Conservation (phyloP, 2,888 invertebrate species). For the Julus scanicus region DNA sequence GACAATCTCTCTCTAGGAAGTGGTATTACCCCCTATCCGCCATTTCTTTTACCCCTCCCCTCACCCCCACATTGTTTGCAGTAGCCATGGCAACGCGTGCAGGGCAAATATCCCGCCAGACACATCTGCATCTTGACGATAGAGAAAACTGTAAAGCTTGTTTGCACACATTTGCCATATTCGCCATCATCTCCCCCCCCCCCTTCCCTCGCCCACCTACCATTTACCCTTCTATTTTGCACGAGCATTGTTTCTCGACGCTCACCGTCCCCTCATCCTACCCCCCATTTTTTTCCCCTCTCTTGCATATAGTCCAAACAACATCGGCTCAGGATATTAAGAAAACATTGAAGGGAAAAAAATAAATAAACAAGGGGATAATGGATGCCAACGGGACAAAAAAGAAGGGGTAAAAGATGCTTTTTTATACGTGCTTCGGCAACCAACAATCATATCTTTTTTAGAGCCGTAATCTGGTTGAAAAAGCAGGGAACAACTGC, state of each 20-base stretch:
- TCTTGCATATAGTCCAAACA: not conserved
- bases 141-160: constrained; percentile 42
- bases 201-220: not conserved
- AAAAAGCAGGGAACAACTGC: not conserved
- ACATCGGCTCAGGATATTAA: constrained; percentile 33
- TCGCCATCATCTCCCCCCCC: not conserved
- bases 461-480: not conserved
- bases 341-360: constrained; percentile 33
- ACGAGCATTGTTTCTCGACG: constrained; percentile 26
- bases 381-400: constrained; percentile 27
- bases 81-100: constrained; percentile 22
- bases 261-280: not conserved
- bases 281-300: not conserved
- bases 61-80: constrained; percentile 35
- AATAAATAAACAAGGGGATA: constrained; percentile 33
- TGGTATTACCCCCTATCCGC: constrained; percentile 15
- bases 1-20: constrained; percentile 35
- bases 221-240: constrained; percentile 22
- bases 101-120: constrained; percentile 36
- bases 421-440: constrained; percentile 2
- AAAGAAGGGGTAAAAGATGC: constrained; percentile 33
- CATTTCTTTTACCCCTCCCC: constrained; percentile 22
- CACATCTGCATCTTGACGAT: constrained; percentile 42
- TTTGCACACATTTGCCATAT: constrained; percentile 42
- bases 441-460: constrained; percentile 16